These are phyloP conservation scores for Clitarchus hookeri DNA, from an alignment of 2,888 invertebrate genomes.

Conservation along the genomic window DNA sequence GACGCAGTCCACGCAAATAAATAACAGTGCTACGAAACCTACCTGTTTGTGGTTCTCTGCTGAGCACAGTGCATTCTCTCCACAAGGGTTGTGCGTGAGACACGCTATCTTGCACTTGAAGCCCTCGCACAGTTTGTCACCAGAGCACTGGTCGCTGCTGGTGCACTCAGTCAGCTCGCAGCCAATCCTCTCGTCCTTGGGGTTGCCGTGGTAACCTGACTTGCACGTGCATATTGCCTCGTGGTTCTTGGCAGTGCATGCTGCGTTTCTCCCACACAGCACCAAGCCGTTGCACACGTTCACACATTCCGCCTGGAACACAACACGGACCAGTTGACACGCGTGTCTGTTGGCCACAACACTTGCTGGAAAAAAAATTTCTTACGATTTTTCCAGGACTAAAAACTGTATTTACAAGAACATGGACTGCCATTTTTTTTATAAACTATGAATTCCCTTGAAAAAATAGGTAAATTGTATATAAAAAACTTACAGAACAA, in stretches of 20 bases:
- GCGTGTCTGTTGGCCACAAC: too few relatives aligned
- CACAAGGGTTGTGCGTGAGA: slow-evolving; percentile 80
- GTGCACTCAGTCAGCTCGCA: slow-evolving; percentile 82
- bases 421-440: too few relatives aligned
- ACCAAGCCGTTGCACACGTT: slow-evolving; percentile 72
- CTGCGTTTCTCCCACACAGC: slow-evolving; percentile 81
- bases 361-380: too few relatives aligned
- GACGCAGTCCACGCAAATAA: neutral
- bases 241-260: slow-evolving; percentile 75
- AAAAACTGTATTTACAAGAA: too few relatives aligned
- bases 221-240: slow-evolving; percentile 77
- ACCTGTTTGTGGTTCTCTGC: slow-evolving; percentile 79
- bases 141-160: slow-evolving; percentile 71
- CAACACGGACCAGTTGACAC: neutral
- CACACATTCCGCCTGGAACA: slow-evolving; percentile 66
- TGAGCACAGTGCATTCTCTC: slow-evolving; percentile 82
- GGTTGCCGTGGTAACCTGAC: slow-evolving; percentile 74
- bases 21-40: slow-evolving; percentile 44
- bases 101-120: slow-evolving; percentile 87
- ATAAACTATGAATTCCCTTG: too few relatives aligned
- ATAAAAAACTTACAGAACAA: too few relatives aligned
- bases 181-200: slow-evolving; percentile 73
- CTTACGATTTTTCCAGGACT: too few relatives aligned
- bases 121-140: slow-evolving; percentile 81
- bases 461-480: too few relatives aligned